Base-by-base conservation (phyloP, 2,888 invertebrate species). In the Geotrupes spiniger region DNA sequence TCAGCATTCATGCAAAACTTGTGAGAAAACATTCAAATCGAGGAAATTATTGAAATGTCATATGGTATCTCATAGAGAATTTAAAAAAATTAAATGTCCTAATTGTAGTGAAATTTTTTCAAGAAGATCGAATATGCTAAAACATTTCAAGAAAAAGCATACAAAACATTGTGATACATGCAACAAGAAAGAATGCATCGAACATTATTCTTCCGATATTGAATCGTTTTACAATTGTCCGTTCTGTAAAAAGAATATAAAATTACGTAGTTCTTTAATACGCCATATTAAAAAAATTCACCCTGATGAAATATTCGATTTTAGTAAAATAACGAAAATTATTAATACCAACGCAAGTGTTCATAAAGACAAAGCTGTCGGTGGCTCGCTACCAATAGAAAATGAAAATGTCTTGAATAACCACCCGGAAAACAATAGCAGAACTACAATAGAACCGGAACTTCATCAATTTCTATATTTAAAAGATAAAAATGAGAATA, bases 211-310 rank as follows among this genome's bases (percentile, higher is more conserved):
- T 6, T 15, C 39, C 42, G 46, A 63, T 27, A 43, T 37, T n/a
- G 50, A 46, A 5, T 50, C 49, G 36, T 56, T 49, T 37, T 64
- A 60, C 51, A 54, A 58, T 6, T 73, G 73, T 54, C 65, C 66
- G 3, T 57, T 66, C 36, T 73, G 73, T 49, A 51, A 61, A 5
- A 65, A 61, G 28, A 60, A 61, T 25, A 62, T 74, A 39, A 72
- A 73, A 59, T 52, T 69, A 25, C 62, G 61, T 27, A 64, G 65
- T 52, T 73, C 72, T 4, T 49, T 74, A 14, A 52, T 60, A 37
- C 59, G 71, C 14, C 74, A 74, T 56, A 56, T 73, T 11, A 62
- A 60, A 36, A 60, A 53, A 27, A 56, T 54, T 11, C 74, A 74
- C 57, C 58, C 64, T 2, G 59, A 62, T 4, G 27, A 39, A 4